Evolutionary conservation across 2,888 invertebrate species (phyloP).

Genomic region (Gryllus longicercus): DNA sequence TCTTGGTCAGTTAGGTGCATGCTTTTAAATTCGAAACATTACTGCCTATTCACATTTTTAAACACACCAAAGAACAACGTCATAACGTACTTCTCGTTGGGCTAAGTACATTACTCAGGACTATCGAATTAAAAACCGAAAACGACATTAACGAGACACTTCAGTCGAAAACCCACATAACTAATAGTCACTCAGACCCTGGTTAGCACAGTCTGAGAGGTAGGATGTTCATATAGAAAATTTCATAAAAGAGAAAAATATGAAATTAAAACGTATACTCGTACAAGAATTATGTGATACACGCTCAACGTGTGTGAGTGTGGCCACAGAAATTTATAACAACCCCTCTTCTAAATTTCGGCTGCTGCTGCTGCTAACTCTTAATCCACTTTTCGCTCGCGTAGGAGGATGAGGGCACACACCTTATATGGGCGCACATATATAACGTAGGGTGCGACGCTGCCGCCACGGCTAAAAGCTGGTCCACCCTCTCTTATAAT

Average conservation of each 20-base stretch:
- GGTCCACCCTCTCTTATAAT: not conserved
- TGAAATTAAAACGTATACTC: conserved; percentile 8
- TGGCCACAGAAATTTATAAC: not conserved
- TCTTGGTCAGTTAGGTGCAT: too few relatives aligned
- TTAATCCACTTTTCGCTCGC: not conserved
- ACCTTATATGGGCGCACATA: not conserved
- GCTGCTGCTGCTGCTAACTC: not conserved
- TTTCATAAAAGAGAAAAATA: conserved; percentile 2
- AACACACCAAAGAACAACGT: too few relatives aligned
- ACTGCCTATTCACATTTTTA: too few relatives aligned
- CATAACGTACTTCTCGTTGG: not conserved
- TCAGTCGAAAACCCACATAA: not conserved
- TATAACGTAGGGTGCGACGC: not conserved
- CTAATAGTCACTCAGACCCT: not conserved
- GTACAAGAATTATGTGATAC: conserved; percentile 17
- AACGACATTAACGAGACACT: not conserved
- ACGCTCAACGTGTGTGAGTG: not conserved
- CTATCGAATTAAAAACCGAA: not conserved
- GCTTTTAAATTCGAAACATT: too few relatives aligned
- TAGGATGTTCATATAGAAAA: conserved; percentile 11
- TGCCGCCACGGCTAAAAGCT: not conserved
- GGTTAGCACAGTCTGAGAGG: not conserved
- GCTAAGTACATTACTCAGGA: not conserved
- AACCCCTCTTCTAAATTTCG: conserved; percentile 17
- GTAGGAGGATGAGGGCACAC: not conserved